Conservation (phyloP, 2,888 invertebrate species). For the Mechanitis mazaeus region DNA sequence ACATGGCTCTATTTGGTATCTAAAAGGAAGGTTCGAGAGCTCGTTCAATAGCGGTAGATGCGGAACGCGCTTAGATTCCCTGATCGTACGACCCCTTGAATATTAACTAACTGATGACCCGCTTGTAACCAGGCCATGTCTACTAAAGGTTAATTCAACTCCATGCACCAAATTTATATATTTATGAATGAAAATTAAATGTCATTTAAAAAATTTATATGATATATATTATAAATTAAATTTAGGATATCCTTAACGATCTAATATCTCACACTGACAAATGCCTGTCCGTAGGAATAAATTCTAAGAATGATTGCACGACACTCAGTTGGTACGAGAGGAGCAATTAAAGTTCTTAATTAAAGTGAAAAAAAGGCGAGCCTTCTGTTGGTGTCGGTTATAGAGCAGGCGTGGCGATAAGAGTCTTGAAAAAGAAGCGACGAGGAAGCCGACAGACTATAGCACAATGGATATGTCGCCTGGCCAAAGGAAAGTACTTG, state of each 20-base stretch:
- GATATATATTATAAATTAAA: too few species aligned
- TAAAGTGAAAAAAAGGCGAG: constrained; percentile 35
- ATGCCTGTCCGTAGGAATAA: constrained; percentile 27
- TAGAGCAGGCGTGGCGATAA: constrained; percentile 29
- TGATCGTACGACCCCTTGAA: constrained; percentile 70
- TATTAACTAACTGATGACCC: constrained; percentile 72
- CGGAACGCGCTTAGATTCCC: constrained; percentile 63
- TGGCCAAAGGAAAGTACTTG: constrained; percentile 20
- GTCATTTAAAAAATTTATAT: background rate
- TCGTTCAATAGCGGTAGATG: constrained; percentile 44
- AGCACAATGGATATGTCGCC: constrained; percentile 22
- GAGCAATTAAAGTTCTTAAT: constrained; percentile 52
- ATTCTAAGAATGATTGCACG: constrained; percentile 37
- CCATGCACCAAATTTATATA: constrained; percentile 35
- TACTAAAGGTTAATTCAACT: constrained; percentile 57
- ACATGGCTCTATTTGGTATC: constrained; percentile 45
- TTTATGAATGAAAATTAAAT: constrained; percentile 3
- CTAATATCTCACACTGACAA: constrained; percentile 3
- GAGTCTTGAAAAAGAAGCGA: constrained; percentile 24
- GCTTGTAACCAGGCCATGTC: constrained; percentile 55
- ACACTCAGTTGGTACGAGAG: constrained; percentile 37
- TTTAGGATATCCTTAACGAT: too few species aligned
- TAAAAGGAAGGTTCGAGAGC: constrained; percentile 48
- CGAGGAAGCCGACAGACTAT: constrained; percentile 18
- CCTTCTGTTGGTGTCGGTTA: constrained; percentile 28